phyloP scores from a whole-genome alignment of 1,140 invertebrate genomes.

The Drosophila bipectinata region DNA sequence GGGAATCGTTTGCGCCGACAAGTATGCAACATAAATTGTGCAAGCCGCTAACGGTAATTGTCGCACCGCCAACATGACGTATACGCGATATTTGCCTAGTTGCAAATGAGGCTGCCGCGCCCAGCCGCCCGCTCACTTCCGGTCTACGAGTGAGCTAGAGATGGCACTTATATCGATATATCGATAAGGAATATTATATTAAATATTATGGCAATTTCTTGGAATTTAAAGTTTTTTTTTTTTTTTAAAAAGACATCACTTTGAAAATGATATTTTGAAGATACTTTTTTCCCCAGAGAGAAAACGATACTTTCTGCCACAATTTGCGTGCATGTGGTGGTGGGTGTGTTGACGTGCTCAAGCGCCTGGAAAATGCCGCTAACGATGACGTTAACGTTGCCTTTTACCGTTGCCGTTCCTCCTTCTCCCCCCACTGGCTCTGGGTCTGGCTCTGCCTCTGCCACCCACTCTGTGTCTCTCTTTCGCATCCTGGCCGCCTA shows the following conservation, averaged over 20 bases:
- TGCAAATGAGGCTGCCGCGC: slow-evolving; percentile 54
- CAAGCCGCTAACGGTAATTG: slow-evolving; percentile 76
- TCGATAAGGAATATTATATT: background rate
- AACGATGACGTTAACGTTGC: slow-evolving; percentile 65
- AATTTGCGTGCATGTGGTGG: slow-evolving; percentile 1
- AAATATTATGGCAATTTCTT: too few relatives aligned
- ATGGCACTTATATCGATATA: background rate
- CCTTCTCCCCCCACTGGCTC: too few relatives aligned
- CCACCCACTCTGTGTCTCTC: background rate
- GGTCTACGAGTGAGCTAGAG: slow-evolving; percentile 21
- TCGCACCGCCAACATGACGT: slow-evolving; percentile 70
- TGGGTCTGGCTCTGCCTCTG: background rate
- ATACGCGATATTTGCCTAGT: slow-evolving; percentile 75
- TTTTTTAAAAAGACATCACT: too few relatives aligned
- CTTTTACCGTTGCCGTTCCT: slow-evolving; percentile 27
- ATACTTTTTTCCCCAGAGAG: background rate
- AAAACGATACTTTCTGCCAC: background rate
- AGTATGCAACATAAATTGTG: slow-evolving; percentile 70
- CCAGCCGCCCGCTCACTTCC: slow-evolving; percentile 2
- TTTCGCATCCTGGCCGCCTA: slow-evolving; percentile 43
- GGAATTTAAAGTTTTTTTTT: too few relatives aligned
- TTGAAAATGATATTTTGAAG: too few relatives aligned
- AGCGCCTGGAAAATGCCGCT: slow-evolving; percentile 78
- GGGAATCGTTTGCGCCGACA: slow-evolving; percentile 28
- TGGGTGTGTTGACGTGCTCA: slow-evolving; percentile 55